Base-by-base conservation (phyloP, 2,113 vertebrate genomes). In the Butastur rufipennis region DNA sequence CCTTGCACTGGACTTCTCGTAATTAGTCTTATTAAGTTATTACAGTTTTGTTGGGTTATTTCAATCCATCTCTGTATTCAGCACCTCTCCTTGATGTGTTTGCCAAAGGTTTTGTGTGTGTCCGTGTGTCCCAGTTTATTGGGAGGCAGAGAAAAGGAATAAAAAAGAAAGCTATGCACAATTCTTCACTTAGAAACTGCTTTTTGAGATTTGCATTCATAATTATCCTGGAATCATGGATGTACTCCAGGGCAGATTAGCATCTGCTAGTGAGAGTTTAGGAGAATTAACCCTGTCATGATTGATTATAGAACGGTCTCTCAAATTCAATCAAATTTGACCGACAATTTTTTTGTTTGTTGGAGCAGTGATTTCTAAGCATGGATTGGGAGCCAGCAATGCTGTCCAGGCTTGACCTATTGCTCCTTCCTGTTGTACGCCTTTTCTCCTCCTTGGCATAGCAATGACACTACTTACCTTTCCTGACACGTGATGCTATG, bases 271-370 rank as follows among this genome's bases (percentile, higher is more conserved):
- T 45, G 85, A 90, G 82, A 92, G 22, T 83, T 95, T 50, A 70
- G n/a, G 36, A 83, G 90, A 96, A 86, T 96, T 94, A 96, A 93
- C 62, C 58, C 77, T 86, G 90, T 68, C 88, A 40, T 27, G 79
- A 93, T 40, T 70, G 53, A 92, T 95, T 93, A 82, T 12, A 23
- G 74, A 83, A 22, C 0, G 4, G 50, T 80, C 34, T 75, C 53
- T 95, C 77, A 89, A 84, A 94, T 86, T 84, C 72, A 78, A 9
- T 89, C n/a, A 72, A 36, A 84, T 81, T 62, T 77, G 81, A 66
- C 85, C 2, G 1, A 32, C 27, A 53, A 7, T 85, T 91, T 82
- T 91, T 68, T 52, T 74, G 78, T 86, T 95, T 91, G 59, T 92
- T 20, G 5, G 29, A 90, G 81, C 73, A 65, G 74, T 23, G 74